Evolutionary conservation across 2,113 vertebrate species (phyloP).

Genomic region (Hippoglossus stenolepis): DNA sequence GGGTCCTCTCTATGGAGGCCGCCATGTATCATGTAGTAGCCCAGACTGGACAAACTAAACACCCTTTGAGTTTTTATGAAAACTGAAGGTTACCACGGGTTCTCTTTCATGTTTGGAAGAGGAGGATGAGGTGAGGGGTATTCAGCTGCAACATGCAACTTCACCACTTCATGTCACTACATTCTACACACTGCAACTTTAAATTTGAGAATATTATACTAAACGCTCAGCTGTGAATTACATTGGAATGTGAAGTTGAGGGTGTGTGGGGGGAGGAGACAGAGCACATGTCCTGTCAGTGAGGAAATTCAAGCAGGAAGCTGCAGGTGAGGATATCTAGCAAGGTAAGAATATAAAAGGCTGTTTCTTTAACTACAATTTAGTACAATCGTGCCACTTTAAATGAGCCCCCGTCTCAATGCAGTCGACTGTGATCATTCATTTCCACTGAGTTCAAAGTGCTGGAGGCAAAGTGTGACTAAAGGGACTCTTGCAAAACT

Average conservation of each 20-base stretch:
- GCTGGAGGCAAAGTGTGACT: conserved; percentile 34
- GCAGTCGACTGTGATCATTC: conserved; percentile 6
- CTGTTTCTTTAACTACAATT: background rate
- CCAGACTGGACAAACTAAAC: no score
- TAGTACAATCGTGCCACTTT: background rate
- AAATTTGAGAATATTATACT: background rate
- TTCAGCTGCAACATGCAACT: no score
- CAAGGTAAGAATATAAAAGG: conserved; percentile 4
- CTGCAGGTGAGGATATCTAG: background rate
- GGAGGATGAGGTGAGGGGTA: no score
- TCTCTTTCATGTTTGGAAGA: no score
- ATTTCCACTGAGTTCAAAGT: conserved; percentile 53
- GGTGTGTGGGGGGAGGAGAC: background rate
- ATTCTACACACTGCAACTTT: no score
- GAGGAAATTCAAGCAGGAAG: conserved; percentile 4
- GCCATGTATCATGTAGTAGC: no score
- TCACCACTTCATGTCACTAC: no score
- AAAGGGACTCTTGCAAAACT: conserved; percentile 55
- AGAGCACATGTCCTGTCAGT: background rate
- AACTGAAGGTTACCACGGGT: no score
- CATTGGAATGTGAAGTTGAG: background rate
- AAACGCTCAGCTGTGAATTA: no score
- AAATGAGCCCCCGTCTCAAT: background rate
- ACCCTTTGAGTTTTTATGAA: no score
- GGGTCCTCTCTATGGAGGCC: no score